Conservation (phyloP, 2,113 vertebrate genomes). For the Chaenocephalus aceratus region DNA sequence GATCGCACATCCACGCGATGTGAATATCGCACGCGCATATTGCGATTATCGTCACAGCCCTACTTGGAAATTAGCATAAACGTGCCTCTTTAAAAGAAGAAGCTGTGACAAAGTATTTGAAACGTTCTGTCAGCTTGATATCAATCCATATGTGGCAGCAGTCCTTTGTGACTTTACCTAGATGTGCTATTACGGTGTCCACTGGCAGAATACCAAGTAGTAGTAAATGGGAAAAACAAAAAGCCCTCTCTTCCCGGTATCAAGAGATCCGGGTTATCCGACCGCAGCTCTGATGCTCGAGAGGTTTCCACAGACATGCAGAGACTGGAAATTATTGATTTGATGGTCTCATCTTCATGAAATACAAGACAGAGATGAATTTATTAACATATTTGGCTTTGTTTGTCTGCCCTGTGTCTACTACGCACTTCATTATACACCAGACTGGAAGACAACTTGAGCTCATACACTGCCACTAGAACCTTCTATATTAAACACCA, state of each 20-base stretch:
- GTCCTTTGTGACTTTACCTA: slow-evolving; percentile 32
- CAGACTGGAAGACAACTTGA: neutral
- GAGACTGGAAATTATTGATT: slow-evolving; percentile 58
- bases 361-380: slow-evolving; percentile 66
- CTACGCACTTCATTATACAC: slow-evolving; percentile 8
- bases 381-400: slow-evolving; percentile 68
- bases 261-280: slow-evolving; percentile 17
- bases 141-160: slow-evolving; percentile 12
- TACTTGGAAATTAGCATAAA: too few species aligned
- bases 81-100: neutral
- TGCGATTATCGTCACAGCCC: too few species aligned
- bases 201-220: neutral
- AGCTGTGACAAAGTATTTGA: neutral
- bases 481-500: neutral
- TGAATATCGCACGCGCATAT: too few species aligned
- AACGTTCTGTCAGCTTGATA: slow-evolving; percentile 11
- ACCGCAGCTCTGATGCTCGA: slow-evolving; percentile 25
- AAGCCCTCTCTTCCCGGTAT: neutral
- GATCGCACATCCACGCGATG: too few species aligned
- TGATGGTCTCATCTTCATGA: slow-evolving; percentile 55
- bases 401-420: slow-evolving; percentile 32
- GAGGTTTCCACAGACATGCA: slow-evolving; percentile 21
- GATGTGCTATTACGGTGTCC: slow-evolving; percentile 8
- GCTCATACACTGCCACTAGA: neutral
- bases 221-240: neutral